Evolutionary conservation across 1,140 invertebrate species (phyloP), one percentile per base, ranked within the genome.

Genomic region (Brachionus koreanus): DNA sequence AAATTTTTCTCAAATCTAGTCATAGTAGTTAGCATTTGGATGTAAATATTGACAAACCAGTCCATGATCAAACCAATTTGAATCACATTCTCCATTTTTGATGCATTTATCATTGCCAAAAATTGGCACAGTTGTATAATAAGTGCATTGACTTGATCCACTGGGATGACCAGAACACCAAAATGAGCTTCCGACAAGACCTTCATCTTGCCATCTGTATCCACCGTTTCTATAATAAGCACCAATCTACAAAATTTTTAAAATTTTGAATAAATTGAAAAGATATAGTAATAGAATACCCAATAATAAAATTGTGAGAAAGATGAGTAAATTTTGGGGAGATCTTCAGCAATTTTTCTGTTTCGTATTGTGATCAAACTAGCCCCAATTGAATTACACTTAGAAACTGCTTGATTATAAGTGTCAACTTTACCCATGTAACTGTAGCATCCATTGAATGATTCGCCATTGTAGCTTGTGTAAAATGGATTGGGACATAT

Each of bases 1-100:
- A 52, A 52, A 16, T 52, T 52, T 52, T 5, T 3, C 16, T 52
- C 0, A 52, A 2, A 2, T 9, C 9, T 65, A 65, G 33, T 65
- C 25, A 65, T 33, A n/a, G n/a, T 65, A 65, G 7, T 65, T 65
- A 65, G 63, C 63, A 23, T 37, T n/a, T 33, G n/a, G 12, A 33
- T 65, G 63, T 37, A 65, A 65, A 65, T 65, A 65, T 65, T 65
- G 63, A 23, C 63, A 65, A 65, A 65, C 63, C 9, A 65, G 12
- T 33, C 25, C 63, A 33, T 65, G 63, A 65, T 65, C 63, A 33
- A 65, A 65, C 63, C 63, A 65, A 65, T 65, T 65, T 23, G 25
- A 29, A 33, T 37, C 33, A 37, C 63, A 65, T 10, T 13, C 25
- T 2, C 63, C 63, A 65, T 65, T 65, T 65, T 65, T 65, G 12